phyloP scores from a whole-genome alignment of 2,797 vertebrate genomes.

The Platalea minor region DNA sequence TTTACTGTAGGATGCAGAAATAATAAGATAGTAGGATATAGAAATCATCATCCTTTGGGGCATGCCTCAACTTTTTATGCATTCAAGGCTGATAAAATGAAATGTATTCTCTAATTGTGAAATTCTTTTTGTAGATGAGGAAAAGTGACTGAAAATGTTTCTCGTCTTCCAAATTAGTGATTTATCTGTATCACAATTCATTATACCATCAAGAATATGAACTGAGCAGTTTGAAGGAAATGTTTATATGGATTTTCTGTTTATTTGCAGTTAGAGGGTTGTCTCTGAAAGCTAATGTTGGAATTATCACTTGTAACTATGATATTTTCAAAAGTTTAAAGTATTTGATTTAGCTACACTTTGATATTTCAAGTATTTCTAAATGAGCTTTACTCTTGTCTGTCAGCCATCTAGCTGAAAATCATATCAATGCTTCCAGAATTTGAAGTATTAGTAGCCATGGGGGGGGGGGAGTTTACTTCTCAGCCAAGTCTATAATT shows the following conservation, averaged over 20 bases:
- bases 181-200: not conserved
- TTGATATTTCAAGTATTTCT: not conserved
- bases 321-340: not conserved
- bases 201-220: not conserved
- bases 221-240: not conserved
- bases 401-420: not conserved
- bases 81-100: not conserved
- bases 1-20: not conserved
- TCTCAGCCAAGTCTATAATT: slow-evolving; percentile 2
- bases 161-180: not conserved
- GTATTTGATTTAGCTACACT: not conserved
- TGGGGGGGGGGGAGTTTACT: not conserved
- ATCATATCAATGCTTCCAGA: not conserved
- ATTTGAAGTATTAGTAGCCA: not conserved
- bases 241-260: not conserved
- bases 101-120: not conserved
- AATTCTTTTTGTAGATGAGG: not conserved
- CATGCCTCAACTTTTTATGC: not conserved
- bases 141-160: not conserved
- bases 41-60: not conserved
- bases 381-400: not conserved
- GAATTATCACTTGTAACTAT: not conserved
- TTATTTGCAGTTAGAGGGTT: not conserved
- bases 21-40: not conserved
- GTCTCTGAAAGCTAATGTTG: not conserved